Conservation (phyloP, 2,888 invertebrate genomes). For the Saturnia pavonia region DNA sequence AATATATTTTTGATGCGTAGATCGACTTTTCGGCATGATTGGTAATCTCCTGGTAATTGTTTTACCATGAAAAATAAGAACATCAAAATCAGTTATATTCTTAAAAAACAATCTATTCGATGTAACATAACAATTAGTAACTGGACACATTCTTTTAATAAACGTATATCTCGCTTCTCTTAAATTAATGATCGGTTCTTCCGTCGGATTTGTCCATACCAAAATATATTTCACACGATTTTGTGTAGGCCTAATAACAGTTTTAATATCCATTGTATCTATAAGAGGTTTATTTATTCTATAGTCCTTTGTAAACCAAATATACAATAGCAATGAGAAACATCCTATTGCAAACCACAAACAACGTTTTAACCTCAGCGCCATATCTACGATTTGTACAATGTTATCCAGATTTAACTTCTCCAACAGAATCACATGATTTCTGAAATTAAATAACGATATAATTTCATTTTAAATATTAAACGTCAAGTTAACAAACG, state of each 20-base stretch:
- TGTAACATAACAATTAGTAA: slow-evolving; percentile 47
- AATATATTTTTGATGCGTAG: slow-evolving; percentile 44
- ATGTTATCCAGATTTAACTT: neutral
- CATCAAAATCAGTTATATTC: slow-evolving; percentile 43
- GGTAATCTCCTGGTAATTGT: slow-evolving; percentile 33
- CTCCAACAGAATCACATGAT: neutral
- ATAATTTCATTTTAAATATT: neutral
- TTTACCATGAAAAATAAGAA: slow-evolving; percentile 44
- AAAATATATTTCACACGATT: slow-evolving; percentile 41
- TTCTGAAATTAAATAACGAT: neutral
- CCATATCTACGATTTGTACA: neutral
- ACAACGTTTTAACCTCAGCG: neutral
- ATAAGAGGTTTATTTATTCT: slow-evolving; percentile 2
- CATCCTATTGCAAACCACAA: neutral
- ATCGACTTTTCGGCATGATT: slow-evolving; percentile 33
- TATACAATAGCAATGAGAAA: neutral
- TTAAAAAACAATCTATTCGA: slow-evolving; percentile 32
- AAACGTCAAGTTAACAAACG: neutral
- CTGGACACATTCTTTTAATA: slow-evolving; percentile 39
- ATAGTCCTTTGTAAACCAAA: neutral
- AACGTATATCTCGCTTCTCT: slow-evolving; percentile 40
- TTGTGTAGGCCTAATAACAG: neutral
- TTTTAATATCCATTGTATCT: neutral
- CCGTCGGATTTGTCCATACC: slow-evolving; percentile 41
- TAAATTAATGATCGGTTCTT: slow-evolving; percentile 42